phyloP scores from a whole-genome alignment of 2,113 vertebrate species.

The Muscicapa adusta region DNA sequence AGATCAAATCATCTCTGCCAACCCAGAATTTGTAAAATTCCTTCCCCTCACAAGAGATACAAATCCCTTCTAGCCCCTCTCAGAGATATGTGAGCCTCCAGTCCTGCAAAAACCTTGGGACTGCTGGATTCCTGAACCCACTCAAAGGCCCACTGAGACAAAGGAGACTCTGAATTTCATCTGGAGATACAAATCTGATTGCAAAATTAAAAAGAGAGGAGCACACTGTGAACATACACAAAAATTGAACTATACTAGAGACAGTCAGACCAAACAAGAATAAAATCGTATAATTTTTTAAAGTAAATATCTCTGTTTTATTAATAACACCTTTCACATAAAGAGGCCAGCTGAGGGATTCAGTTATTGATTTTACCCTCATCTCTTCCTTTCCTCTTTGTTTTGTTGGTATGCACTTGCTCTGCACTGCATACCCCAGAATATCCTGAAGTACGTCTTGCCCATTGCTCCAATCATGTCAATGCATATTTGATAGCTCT shows the following conservation, averaged over 20 bases:
- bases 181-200: neutral
- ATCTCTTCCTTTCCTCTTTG: neutral
- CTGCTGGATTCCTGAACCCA: neutral
- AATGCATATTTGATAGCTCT: neutral
- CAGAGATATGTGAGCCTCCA: neutral
- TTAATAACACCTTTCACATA: neutral
- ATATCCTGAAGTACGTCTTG: neutral
- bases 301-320: neutral
- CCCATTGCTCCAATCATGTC: neutral
- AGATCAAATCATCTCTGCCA: neutral
- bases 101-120: neutral
- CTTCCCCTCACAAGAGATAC: neutral
- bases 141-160: neutral
- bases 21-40: neutral
- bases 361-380: neutral
- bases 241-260: neutral
- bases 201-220: neutral
- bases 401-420: neutral
- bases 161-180: neutral
- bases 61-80: neutral
- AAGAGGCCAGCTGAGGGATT: neutral
- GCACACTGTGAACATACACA: accelerated
- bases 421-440: neutral
- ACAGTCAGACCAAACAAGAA: neutral
- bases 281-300: neutral